Evolutionary conservation across 2,888 invertebrate genomes (phyloP).

Genomic region (Parnassius glacialis): DNA sequence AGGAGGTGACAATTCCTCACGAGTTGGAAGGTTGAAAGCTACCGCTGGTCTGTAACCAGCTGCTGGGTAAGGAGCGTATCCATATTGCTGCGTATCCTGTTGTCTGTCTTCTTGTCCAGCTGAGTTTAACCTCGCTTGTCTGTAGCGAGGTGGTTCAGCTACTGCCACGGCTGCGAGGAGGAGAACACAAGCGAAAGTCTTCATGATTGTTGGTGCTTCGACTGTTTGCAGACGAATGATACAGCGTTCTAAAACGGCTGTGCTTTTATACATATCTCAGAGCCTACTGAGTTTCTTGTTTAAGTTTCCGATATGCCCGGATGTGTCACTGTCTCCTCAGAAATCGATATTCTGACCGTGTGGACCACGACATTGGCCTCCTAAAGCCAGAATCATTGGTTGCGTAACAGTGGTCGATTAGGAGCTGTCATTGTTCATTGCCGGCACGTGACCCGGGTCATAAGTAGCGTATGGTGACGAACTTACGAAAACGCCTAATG

Average conservation of each 20-base stretch:
- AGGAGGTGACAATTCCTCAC: slow-evolving; percentile 57
- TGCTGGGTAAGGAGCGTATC: slow-evolving; percentile 61
- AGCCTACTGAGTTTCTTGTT: slow-evolving; percentile 38
- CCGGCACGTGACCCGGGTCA: slow-evolving; percentile 58
- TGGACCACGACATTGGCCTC: slow-evolving; percentile 72
- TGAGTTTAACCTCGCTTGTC: slow-evolving; percentile 49
- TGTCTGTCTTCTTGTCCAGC: slow-evolving; percentile 57
- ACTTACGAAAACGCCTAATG: slow-evolving; percentile 58
- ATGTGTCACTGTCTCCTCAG: slow-evolving; percentile 60
- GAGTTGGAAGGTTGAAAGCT: slow-evolving; percentile 62
- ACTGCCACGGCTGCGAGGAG: slow-evolving; percentile 54
- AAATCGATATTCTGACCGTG: slow-evolving; percentile 69
- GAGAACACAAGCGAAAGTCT: slow-evolving; percentile 55
- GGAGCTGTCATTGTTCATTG: slow-evolving; percentile 67
- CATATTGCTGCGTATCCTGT: slow-evolving; percentile 38
- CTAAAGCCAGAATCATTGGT: slow-evolving; percentile 62
- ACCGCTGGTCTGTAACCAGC: slow-evolving; percentile 61
- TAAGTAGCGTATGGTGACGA: slow-evolving; percentile 41
- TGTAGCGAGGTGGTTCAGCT: slow-evolving; percentile 63
- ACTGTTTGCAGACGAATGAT: slow-evolving; percentile 65
- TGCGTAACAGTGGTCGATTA: slow-evolving; percentile 71
- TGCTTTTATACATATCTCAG: slow-evolving; percentile 62
- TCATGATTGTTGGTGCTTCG: slow-evolving; percentile 61
- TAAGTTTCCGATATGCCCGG: slow-evolving; percentile 65
- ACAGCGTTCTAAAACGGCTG: slow-evolving; percentile 42